Evolutionary conservation across 2,113 vertebrate genomes (phyloP).

Genomic region (Siniperca chuatsi): DNA sequence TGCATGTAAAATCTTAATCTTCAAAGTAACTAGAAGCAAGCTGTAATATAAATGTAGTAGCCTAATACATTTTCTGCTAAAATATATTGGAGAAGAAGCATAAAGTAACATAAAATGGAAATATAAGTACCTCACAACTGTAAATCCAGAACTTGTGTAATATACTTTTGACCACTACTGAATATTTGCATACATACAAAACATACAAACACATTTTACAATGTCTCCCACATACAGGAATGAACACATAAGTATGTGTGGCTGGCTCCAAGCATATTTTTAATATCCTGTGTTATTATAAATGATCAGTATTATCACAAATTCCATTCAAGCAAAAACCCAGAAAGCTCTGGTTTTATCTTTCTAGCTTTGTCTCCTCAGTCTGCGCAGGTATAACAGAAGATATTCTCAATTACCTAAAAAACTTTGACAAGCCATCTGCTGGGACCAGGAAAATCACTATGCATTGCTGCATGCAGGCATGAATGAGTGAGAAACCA

Average conservation of each 20-base stretch:
- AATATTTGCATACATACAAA: neutral
- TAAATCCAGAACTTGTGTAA: neutral
- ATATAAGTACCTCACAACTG: neutral
- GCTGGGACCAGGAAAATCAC: conserved; percentile 15
- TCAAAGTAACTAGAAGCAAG: neutral
- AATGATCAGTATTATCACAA: neutral
- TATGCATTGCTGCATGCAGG: conserved; percentile 18
- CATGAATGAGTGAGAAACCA: conserved; percentile 33
- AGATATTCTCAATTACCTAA: conserved; percentile 42
- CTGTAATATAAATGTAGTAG: neutral
- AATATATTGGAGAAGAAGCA: neutral
- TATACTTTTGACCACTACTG: neutral
- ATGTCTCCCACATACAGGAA: neutral
- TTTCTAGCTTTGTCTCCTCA: neutral
- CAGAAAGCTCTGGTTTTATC: neutral
- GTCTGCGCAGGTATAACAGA: neutral
- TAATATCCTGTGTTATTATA: conserved; percentile 21
- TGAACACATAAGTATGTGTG: neutral
- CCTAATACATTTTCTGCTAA: neutral
- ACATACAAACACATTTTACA: neutral
- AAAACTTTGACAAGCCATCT: conserved; percentile 24
- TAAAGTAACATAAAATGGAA: neutral
- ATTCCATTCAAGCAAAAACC: neutral
- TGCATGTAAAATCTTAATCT: neutral
- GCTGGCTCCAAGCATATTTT: neutral